Percentiles rank a stretch among this genome's conserved stretches.
These are phyloP conservation scores for Chrysochloris asiatica DNA, from an alignment of 2,113 vertebrate genomes.

Conservation along the genomic window DNA sequence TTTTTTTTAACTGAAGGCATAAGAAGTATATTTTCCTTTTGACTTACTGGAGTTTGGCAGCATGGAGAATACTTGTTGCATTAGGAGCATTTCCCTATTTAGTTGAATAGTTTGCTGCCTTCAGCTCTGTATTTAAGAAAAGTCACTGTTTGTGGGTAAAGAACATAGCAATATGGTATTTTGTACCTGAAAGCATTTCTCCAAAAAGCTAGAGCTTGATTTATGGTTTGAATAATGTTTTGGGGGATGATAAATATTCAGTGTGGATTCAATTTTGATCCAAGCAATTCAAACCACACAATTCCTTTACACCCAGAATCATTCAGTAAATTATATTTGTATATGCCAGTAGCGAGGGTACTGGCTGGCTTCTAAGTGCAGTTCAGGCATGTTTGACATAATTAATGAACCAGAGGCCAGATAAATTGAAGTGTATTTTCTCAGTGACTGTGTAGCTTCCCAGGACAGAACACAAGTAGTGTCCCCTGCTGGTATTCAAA, in stretches of 20 bases:
- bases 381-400: background rate
- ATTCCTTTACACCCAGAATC: constrained; percentile 33
- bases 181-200: constrained; percentile 55
- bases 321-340: background rate
- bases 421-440: background rate
- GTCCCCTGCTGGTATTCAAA: background rate
- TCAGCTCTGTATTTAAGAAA: constrained; percentile 51
- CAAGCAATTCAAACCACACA: background rate
- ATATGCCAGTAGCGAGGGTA: background rate
- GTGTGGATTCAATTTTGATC: constrained; percentile 36
- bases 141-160: background rate
- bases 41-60: constrained; percentile 7
- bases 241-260: constrained; percentile 32
- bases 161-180: background rate
- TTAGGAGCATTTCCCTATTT: constrained; percentile 32
- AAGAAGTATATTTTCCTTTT: background rate
- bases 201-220: constrained; percentile 35
- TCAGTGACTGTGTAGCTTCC: background rate
- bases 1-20: background rate
- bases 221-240: constrained; percentile 38
- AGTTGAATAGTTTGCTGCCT: constrained; percentile 45
- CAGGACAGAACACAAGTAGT: background rate
- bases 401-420: background rate
- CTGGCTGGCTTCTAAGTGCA: background rate
- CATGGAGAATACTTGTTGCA: constrained; percentile 14